These are phyloP conservation scores for Pachypanchax playfairii DNA, from an alignment of 2,113 vertebrate species.

Conservation along the genomic window DNA sequence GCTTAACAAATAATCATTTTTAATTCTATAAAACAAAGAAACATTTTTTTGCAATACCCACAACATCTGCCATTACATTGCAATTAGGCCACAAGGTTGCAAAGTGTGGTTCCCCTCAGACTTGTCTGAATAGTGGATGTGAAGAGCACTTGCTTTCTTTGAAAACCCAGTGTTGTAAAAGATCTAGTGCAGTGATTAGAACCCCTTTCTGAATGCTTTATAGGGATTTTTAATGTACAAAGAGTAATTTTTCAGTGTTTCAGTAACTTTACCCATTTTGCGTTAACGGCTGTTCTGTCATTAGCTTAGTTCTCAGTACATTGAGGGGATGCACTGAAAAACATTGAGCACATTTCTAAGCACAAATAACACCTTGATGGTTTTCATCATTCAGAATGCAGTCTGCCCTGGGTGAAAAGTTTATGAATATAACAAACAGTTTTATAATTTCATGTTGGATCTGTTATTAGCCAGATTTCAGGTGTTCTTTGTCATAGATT, in stretches of 20 bases:
- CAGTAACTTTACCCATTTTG: slow-evolving; percentile 56
- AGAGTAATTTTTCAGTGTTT: slow-evolving; percentile 30
- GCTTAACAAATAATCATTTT: not conserved
- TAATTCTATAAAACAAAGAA: not conserved
- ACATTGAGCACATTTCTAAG: slow-evolving; percentile 26
- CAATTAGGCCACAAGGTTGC: slow-evolving; percentile 20
- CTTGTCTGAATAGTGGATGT: slow-evolving; percentile 13
- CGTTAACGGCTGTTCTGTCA: slow-evolving; percentile 30
- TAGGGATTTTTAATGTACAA: slow-evolving; percentile 41
- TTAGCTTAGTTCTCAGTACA: slow-evolving; percentile 22
- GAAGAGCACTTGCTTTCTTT: slow-evolving; percentile 42
- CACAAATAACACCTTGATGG: slow-evolving; percentile 20
- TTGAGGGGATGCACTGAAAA: slow-evolving; percentile 15
- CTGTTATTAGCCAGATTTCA: no score
- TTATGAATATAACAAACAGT: no score
- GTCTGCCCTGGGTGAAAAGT: no score
- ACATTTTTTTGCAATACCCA: slow-evolving; percentile 6
- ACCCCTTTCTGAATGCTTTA: slow-evolving; percentile 25
- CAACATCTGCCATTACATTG: slow-evolving; percentile 7
- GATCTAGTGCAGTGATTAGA: slow-evolving; percentile 37
- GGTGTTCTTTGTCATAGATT: not conserved
- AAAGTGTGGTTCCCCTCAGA: slow-evolving; percentile 16
- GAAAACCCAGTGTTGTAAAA: slow-evolving; percentile 34
- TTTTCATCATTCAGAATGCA: slow-evolving; percentile 11
- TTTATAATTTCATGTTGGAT: no score